Conservation (phyloP, 2,113 vertebrate genomes). For the Macquaria australasica region DNA sequence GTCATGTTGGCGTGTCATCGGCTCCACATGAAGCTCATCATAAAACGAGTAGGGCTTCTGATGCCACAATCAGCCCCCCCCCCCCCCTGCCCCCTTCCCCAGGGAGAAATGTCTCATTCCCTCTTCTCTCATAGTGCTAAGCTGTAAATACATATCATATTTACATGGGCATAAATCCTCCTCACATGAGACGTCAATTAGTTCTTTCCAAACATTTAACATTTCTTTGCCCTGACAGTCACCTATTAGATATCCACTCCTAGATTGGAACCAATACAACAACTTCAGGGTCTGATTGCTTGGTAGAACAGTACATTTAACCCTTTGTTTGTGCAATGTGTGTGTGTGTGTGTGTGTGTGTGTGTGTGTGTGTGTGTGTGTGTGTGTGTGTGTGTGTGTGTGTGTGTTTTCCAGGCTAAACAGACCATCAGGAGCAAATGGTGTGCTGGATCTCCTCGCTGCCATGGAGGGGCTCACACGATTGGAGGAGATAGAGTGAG, state of each 20-base stretch:
- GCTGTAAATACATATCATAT: constrained; percentile 35
- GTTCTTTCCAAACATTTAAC: neutral
- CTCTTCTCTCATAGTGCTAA: constrained; percentile 27
- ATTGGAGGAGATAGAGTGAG: constrained; percentile 87
- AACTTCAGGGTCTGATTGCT: neutral
- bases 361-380: constrained; percentile 63
- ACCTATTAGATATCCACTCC: neutral
- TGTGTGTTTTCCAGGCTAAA: constrained; percentile 80
- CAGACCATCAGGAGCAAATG: constrained; percentile 36
- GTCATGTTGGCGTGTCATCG: constrained; percentile 61
- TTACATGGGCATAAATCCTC: constrained; percentile 13
- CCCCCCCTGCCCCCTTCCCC: accelerated
- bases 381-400: constrained; percentile 52
- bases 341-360: constrained; percentile 51
- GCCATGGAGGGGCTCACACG: constrained; percentile 73
- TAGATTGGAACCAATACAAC: neutral
- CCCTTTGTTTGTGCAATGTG: neutral
- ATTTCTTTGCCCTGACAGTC: too few relatives aligned
- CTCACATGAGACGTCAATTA: neutral
- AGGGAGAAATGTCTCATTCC: neutral
- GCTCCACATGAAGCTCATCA: neutral
- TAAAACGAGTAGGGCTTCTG: constrained; percentile 4
- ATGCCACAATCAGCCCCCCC: neutral
- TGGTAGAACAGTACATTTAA: neutral
- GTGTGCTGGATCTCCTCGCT: constrained; percentile 64